Evolutionary conservation across 2,888 invertebrate genomes (phyloP).

Genomic region (Erebia ligea): DNA sequence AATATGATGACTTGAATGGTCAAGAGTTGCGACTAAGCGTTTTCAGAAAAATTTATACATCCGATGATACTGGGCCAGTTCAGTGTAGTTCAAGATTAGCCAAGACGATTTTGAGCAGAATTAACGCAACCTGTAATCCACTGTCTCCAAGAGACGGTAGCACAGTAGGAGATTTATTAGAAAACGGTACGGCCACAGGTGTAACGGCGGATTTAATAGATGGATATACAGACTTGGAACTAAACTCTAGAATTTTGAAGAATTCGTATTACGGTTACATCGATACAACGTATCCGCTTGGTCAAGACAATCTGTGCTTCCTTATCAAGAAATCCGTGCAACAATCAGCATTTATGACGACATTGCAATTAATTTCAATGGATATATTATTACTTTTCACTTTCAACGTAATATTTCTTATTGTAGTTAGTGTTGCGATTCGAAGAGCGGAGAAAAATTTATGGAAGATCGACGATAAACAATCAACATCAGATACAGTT

Average conservation of each 20-base stretch:
- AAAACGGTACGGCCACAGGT: constrained; percentile 74
- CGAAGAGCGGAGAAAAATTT: constrained; percentile 59
- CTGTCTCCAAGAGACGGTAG: constrained; percentile 66
- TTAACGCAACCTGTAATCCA: constrained; percentile 71
- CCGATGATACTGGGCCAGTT: constrained; percentile 58
- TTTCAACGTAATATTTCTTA: constrained; percentile 55
- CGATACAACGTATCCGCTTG: constrained; percentile 79
- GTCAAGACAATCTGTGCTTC: constrained; percentile 82
- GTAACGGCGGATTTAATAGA: constrained; percentile 71
- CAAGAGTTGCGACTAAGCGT: constrained; percentile 63
- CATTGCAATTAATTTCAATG: constrained; percentile 63
- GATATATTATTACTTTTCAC: constrained; percentile 58
- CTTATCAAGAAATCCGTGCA: constrained; percentile 75
- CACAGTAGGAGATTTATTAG: constrained; percentile 70
- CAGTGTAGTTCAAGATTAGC: constrained; percentile 63
- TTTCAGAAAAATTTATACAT: constrained; percentile 62
- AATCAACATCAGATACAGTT: constrained; percentile 52
- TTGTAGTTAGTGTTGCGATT: constrained; percentile 54
- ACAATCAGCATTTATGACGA: constrained; percentile 76
- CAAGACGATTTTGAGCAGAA: constrained; percentile 56
- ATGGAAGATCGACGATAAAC: constrained; percentile 51
- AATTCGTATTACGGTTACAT: constrained; percentile 75
- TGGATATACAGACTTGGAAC: constrained; percentile 80
- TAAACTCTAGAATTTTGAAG: constrained; percentile 80
- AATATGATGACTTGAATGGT: constrained; percentile 66